Evolutionary conservation across 2,888 invertebrate species (phyloP).

Genomic region (Aproaerema taeniolella): DNA sequence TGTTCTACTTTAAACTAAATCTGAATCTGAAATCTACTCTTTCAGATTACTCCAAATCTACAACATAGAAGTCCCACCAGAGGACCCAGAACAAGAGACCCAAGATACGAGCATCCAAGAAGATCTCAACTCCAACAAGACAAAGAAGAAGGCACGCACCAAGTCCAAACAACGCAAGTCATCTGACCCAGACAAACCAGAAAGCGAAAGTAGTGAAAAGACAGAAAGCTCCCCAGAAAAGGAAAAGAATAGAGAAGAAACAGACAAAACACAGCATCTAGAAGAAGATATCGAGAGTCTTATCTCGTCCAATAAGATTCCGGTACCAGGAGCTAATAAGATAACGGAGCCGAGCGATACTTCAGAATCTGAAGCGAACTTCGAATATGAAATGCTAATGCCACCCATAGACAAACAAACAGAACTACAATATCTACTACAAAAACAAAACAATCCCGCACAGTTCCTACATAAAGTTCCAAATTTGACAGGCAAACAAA

Average conservation of each 20-base stretch:
- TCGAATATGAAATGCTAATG: conserved; percentile 48
- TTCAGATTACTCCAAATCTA: conserved; percentile 85
- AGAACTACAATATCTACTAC: conserved; percentile 62
- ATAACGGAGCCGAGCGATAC: conserved; percentile 44
- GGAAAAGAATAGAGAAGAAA: conserved; percentile 35
- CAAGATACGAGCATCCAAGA: conserved; percentile 50
- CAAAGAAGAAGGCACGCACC: conserved; percentile 55
- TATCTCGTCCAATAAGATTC: conserved; percentile 69
- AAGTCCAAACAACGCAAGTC: conserved; percentile 63
- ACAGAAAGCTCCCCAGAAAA: conserved; percentile 59
- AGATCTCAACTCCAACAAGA: conserved; percentile 36
- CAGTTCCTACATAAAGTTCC: conserved; percentile 55
- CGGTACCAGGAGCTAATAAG: conserved; percentile 53
- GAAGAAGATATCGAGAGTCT: conserved; percentile 73
- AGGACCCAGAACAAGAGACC: conserved; percentile 59
- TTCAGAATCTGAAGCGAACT: conserved; percentile 44
- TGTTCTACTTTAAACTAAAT: too few relatives aligned
- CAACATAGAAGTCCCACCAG: conserved; percentile 81
- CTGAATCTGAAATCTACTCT: too few relatives aligned
- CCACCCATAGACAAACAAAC: conserved; percentile 65
- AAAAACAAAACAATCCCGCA: conserved; percentile 70
- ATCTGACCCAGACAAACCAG: conserved; percentile 50
- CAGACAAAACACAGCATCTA: conserved; percentile 28
- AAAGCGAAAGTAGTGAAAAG: conserved; percentile 48
- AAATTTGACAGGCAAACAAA: conserved; percentile 57